Evolutionary conservation across 2,888 invertebrate species (phyloP), one percentile per base, ranked within the genome.

Genomic region (Sinelater perroti): DNA sequence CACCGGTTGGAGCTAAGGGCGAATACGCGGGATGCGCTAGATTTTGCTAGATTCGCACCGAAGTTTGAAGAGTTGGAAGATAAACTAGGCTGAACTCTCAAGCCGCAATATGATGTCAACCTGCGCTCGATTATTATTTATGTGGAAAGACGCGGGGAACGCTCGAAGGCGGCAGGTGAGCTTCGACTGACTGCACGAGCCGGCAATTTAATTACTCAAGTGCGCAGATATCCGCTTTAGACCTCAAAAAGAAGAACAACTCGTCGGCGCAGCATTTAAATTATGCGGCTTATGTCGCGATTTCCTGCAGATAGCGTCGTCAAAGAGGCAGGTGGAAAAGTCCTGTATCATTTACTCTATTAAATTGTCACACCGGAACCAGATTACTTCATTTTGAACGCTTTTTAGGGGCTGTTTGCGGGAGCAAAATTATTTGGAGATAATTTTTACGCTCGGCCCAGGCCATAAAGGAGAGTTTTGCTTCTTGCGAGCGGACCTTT

Each of bases 301-400:
- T 38, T 50, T 50, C 24, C 24, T 50, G 30, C 28, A 28, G 33
- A 38, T 50, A 50, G 38, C 35, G 38, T 50, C 50, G 18, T 50
- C 50, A 50, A 50, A 50, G 50, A 50, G 50, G 38, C 50, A 50
- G 21, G 50, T 38, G 38, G 38, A 35, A 24, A 21, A 38, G 35
- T 24, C 26, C 40, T 20, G 35, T 20, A 40, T 38, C 30, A 50
- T 50, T 50, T 50, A 50, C 50, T 50, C 35, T 28, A 50, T 50
- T 38, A 50, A 50, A 38, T 50, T 50, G 50, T 50, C 50, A 50
- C 45, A 45, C 18, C 18, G 31, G 45, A 45, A 38, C 38, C 21
- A 17, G 38, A 28, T 50, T 50, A 50, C 17, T 50, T 50, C 50
- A 14, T 50, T 50, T 50, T 50, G 35, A 50, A 50, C 24, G 38